Evolutionary conservation across 2,888 invertebrate genomes (phyloP), one percentile per base, ranked within the genome.

Genomic region (Drosophila dives): DNA sequence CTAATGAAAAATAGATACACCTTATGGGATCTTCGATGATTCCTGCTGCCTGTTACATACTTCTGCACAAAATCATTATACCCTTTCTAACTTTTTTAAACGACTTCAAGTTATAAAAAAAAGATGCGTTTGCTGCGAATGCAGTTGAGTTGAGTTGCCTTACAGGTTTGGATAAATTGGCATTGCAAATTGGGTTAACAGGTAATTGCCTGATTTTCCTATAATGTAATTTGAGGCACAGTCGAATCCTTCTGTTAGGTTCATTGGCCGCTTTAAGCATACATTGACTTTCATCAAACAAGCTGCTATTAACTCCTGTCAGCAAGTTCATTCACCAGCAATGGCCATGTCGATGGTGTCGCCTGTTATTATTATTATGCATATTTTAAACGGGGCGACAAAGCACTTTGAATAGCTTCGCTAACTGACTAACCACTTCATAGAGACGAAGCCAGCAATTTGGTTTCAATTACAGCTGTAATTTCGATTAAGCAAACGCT

Each of bases 111-210:
- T 8, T 38, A n/a, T 15, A 36, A 38, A n/a, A 29, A 38, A 20
- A 17, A 12, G 36, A 36, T 54, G 54, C 23, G 11, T 36, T 26
- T 26, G 54, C 20, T 17, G 17, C 12, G 20, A 20, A 20, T 36
- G 17, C 12, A 34, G 72, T 49, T 72, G 17, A 89, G 84, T 89
- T 38, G 38, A 85, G 75, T 75, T 80, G 88, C 72, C 60, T 62
- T 77, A 72, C 88, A 59, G 67, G 66, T 78, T 75, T 72, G 42
- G 20, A 42, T 62, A 75, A 63, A 66, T 58, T 20, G 56, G 64
- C 59, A 68, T 66, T 50, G 45, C 50, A 67, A 86, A 82, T 82
- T 86, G 72, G 86, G 88, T 90, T 80, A 90, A 72, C 80, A 40
- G 49, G 51, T 64, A 40, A 1, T 60, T 54, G 59, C 23, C 32